phyloP scores from a whole-genome alignment of 2,888 invertebrate species.

The Luffia ferchaultella region DNA sequence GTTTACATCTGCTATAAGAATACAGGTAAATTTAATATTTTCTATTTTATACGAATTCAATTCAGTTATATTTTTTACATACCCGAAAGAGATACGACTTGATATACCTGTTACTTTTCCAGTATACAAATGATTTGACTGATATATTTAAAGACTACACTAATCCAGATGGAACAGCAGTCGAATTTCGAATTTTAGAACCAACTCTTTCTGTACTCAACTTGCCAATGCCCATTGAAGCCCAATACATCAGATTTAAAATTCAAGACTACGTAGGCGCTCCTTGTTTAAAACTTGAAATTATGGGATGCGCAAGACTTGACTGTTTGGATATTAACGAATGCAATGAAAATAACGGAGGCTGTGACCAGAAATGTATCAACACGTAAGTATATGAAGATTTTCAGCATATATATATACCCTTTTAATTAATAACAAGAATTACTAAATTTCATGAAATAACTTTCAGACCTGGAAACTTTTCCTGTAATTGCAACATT shows the following conservation, averaged over 20 bases:
- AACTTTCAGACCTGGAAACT: conserved; percentile 78
- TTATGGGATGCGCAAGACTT: conserved; percentile 91
- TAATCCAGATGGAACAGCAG: conserved; percentile 91
- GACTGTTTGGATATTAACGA: conserved; percentile 92
- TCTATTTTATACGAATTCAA: too few relatives aligned
- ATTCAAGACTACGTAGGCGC: conserved; percentile 88
- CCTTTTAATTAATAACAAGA: conserved; percentile 1
- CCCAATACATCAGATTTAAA: conserved; percentile 85
- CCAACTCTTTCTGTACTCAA: conserved; percentile 91
- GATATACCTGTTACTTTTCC: conserved; percentile 30
- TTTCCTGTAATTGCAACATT: conserved; percentile 87
- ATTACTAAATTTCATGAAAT: neutral
- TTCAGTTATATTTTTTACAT: too few relatives aligned
- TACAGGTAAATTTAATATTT: conserved; percentile 47
- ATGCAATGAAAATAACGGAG: conserved; percentile 85
- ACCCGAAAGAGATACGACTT: too few relatives aligned
- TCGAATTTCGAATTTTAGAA: conserved; percentile 89
- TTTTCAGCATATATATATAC: neutral
- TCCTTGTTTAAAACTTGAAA: conserved; percentile 88
- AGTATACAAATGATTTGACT: conserved; percentile 88
- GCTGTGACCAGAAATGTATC: conserved; percentile 92
- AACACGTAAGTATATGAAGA: conserved; percentile 65
- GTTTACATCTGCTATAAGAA: conserved; percentile 88
- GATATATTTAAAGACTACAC: conserved; percentile 91
- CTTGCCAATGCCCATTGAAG: conserved; percentile 90